Base-by-base conservation (phyloP, 2,113 vertebrate species). In the Sander vitreus region DNA sequence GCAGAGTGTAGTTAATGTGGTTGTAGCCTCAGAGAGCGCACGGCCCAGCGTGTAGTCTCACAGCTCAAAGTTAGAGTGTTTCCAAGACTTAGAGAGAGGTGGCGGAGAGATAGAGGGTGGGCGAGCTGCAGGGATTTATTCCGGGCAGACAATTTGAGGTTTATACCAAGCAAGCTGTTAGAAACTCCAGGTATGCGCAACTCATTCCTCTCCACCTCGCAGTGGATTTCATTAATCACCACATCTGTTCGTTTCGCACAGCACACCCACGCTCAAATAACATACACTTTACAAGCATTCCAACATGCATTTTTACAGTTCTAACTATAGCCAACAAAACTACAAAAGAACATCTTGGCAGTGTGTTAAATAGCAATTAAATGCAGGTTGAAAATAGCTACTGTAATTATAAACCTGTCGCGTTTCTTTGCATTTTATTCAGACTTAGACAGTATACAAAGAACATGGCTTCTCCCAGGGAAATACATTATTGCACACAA, bases 151-250 rank as follows among this genome's bases (percentile, higher is more conserved):
- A 48, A 57, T 67, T 83, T 82, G 14, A 82, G 57, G 54, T 73
- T 82, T 70, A 68, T 58, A 85, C 76, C 55, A 55, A 55, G 50
- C 67, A 69, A 74, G 83, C 73, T 78, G 80, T 72, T 63, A 55
- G 57, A 76, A 72, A 70, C 53, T 76, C 80, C 73, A 83, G 79
- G 81, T 88, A 75, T 62, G 55, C 27, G 30, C 72, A 57, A n/a
- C 39, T 65, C 36, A 7, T 23, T 60, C 53, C 23, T 47, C 74
- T 64, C 71, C 66, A 54, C 39, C 82, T 73, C 36, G 18, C 63
- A 74, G 70, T 66, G 84, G 69, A 60, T 90, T 87, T 82, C 83
- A 89, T 84, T 88, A 89, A 89, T 84, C 55, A 53, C 76, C 73
- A 83, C 81, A 88, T 89, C 76, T 87, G 82, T 57, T 87, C 19